These are phyloP conservation scores for Varanus komodoensis DNA, from an alignment of 2,113 vertebrate species.

Conservation along the genomic window DNA sequence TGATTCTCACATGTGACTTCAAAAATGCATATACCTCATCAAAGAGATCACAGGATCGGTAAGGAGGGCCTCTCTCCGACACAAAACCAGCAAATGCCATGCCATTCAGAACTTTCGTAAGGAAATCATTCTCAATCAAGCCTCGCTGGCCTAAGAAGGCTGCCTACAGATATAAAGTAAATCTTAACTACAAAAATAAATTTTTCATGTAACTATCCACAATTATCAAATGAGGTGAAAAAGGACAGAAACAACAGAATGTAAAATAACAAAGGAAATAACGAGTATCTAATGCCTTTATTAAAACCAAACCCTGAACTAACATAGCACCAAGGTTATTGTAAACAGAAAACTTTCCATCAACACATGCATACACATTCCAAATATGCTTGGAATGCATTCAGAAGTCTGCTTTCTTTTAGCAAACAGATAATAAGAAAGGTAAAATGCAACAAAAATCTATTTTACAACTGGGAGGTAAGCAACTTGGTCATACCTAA, in stretches of 20 bases:
- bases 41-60: slow-evolving; percentile 95
- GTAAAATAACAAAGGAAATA: not conserved
- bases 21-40: slow-evolving; percentile 87
- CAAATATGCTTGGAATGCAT: slow-evolving; percentile 8
- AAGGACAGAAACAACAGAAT: slow-evolving; percentile 24
- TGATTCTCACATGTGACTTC: not conserved
- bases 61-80: slow-evolving; percentile 96
- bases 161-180: slow-evolving; percentile 80
- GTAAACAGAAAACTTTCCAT: slow-evolving; percentile 5
- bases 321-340: slow-evolving; percentile 8
- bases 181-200: slow-evolving; percentile 51
- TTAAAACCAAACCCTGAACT: slow-evolving; percentile 3
- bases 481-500: not conserved
- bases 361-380: slow-evolving; percentile 1
- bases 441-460: slow-evolving; percentile 8
- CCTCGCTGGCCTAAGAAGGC: slow-evolving; percentile 96
- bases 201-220: slow-evolving; percentile 50
- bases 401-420: slow-evolving; percentile 17
- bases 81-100: slow-evolving; percentile 99
- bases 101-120: slow-evolving; percentile 96
- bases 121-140: slow-evolving; percentile 96
- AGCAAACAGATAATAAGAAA: slow-evolving; percentile 14
- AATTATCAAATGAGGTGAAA: slow-evolving; percentile 39
- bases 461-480: not conserved
- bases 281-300: not conserved